Percentiles rank a stretch among this genome's conserved stretches.
Evolutionary conservation across 2,797 vertebrate species (phyloP).

Genomic region (Thamnophis elegans): DNA sequence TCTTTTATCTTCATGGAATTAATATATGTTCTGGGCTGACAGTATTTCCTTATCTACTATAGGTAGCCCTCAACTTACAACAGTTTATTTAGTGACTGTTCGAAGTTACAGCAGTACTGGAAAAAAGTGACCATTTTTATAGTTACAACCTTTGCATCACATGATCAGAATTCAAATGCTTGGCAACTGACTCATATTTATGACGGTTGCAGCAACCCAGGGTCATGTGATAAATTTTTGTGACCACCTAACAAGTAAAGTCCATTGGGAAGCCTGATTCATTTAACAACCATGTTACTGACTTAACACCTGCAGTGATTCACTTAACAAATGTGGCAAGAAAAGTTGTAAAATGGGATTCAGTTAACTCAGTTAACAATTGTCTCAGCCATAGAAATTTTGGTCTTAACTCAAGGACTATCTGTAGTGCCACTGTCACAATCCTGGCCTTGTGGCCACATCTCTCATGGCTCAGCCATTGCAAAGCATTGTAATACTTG

Average conservation of each 20-base stretch:
- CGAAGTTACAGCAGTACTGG: neutral
- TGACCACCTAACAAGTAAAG: neutral
- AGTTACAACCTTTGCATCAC: neutral
- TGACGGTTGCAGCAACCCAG: neutral
- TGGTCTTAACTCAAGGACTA: neutral
- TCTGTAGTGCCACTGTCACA: neutral
- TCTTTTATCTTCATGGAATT: neutral
- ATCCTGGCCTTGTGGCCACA: neutral
- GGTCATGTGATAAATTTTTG: neutral
- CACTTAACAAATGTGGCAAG: neutral
- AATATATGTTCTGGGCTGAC: neutral
- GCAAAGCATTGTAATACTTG: neutral
- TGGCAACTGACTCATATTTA: neutral
- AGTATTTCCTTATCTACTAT: neutral
- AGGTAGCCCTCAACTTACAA: neutral
- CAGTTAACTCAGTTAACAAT: neutral
- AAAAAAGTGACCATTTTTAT: neutral
- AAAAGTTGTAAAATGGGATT: neutral
- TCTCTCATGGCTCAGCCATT: neutral
- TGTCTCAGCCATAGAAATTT: neutral
- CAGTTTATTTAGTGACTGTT: neutral
- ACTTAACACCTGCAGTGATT: neutral
- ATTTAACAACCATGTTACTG: neutral
- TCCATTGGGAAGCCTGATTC: neutral
- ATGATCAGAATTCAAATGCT: neutral